Conservation (phyloP, 2,888 invertebrate species). For the Teleogryllus oceanicus region DNA sequence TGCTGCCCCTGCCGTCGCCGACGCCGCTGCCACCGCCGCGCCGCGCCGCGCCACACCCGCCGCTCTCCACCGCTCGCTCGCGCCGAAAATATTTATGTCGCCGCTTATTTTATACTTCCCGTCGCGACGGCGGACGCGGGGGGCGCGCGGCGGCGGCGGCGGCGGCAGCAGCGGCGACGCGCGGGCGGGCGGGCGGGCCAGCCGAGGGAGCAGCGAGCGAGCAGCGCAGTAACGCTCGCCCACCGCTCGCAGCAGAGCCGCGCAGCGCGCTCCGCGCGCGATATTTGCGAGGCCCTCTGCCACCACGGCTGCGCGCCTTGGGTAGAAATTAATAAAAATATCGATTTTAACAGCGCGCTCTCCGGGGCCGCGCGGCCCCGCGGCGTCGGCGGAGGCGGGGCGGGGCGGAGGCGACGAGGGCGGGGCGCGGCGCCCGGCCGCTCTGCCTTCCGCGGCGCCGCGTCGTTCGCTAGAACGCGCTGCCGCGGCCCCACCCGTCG, state of each 20-base stretch:
- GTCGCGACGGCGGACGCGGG: not conserved
- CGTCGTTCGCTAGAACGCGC: constrained; percentile 56
- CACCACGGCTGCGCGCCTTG: not conserved
- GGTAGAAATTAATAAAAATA: constrained; percentile 18
- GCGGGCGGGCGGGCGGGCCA: no score
- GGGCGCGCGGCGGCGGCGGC: not conserved
- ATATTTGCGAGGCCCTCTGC: not conserved
- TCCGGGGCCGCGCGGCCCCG: constrained; percentile 7
- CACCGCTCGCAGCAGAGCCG: no score
- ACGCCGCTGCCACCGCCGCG: no score
- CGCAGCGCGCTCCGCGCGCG: not conserved
- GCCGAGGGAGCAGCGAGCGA: not conserved
- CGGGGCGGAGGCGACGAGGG: constrained; percentile 47
- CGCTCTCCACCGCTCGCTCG: not conserved
- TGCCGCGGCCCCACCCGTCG: constrained; percentile 34
- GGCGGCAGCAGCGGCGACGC: no score
- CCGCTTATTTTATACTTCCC: constrained; percentile 18
- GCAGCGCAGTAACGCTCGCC: constrained; percentile 20
- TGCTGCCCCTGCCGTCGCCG: no score
- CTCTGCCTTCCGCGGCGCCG: constrained; percentile 51
- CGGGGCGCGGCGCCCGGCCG: constrained; percentile 60
- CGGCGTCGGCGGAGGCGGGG: constrained; percentile 41
- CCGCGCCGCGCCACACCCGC: no score
- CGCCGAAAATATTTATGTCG: constrained; percentile 18
- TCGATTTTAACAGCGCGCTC: not conserved